Evolutionary conservation across 2,113 vertebrate genomes (phyloP).

Genomic region (Mastomys natalensis): DNA sequence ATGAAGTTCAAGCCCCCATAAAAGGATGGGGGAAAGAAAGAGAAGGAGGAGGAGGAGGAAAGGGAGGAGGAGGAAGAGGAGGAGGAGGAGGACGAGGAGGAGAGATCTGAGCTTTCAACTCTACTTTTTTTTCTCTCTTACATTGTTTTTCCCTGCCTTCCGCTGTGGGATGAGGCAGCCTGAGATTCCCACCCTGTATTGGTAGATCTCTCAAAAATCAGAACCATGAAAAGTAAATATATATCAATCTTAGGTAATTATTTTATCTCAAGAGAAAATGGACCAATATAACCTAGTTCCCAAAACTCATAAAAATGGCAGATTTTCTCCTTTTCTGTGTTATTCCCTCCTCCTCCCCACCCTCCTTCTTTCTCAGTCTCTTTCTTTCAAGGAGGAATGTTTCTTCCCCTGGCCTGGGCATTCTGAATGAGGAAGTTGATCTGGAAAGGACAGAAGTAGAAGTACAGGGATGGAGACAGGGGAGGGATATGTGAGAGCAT

Average conservation of each 20-base stretch:
- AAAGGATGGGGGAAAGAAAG: not conserved
- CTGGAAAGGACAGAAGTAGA: not conserved
- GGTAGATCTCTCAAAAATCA: not conserved
- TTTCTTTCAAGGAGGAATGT: not conserved
- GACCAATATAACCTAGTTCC: not conserved
- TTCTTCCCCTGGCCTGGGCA: not conserved
- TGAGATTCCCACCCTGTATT: no score
- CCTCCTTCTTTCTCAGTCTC: not conserved
- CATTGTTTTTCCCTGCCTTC: not conserved
- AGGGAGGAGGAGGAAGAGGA: not conserved
- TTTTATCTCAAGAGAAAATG: not conserved
- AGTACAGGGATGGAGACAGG: not conserved
- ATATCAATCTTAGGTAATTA: not conserved
- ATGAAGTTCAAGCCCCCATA: not conserved
- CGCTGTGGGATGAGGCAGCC: no score
- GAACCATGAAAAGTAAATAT: not conserved
- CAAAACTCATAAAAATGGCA: not conserved
- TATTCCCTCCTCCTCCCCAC: accelerated
- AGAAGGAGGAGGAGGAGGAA: not conserved
- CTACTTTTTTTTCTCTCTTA: no score
- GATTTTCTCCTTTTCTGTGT: not conserved
- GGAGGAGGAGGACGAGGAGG: no score
- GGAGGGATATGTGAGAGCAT: not conserved
- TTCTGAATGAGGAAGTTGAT: not conserved
- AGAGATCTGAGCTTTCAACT: not conserved